Percentiles rank a stretch among this genome's conserved stretches.
These are phyloP conservation scores for Uropsilus gracilis DNA, from an alignment of 2,113 vertebrate species.

Conservation along the genomic window DNA sequence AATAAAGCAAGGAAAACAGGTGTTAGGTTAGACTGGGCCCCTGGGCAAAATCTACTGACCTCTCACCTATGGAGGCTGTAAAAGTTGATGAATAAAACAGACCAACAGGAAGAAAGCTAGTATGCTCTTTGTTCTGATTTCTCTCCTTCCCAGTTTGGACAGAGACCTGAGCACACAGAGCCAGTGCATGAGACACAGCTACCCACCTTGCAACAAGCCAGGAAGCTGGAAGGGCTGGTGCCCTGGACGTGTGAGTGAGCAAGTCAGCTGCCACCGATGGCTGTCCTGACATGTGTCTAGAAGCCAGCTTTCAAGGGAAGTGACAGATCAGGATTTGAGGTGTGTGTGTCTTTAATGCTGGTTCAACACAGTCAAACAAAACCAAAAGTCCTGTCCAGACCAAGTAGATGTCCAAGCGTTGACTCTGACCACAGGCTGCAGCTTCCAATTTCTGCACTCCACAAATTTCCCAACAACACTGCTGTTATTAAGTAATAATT, in stretches of 20 bases:
- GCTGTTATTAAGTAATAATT: slow-evolving; percentile 75
- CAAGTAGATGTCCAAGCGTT: accelerated
- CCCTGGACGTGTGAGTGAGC: too few relatives aligned
- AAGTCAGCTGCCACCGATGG: accelerated
- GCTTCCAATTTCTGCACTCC: neutral
- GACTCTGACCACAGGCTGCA: neutral
- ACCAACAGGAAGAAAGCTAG: neutral
- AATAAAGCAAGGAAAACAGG: neutral
- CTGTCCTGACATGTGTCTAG: too few relatives aligned
- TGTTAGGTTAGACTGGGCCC: neutral
- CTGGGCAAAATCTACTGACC: neutral
- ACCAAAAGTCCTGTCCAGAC: neutral
- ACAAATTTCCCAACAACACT: neutral
- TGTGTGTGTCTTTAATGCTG: neutral
- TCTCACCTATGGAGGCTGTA: neutral
- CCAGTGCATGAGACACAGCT: accelerated
- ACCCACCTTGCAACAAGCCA: accelerated
- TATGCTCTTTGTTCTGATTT: neutral
- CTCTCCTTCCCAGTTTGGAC: neutral
- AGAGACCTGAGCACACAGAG: neutral
- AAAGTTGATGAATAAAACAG: neutral
- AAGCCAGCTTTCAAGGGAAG: neutral
- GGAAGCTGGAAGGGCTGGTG: accelerated
- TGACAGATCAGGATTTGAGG: too few relatives aligned
- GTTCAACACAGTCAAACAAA: neutral